Conservation (phyloP, 2,113 vertebrate species). For the Poeciliopsis turrubarensis region DNA sequence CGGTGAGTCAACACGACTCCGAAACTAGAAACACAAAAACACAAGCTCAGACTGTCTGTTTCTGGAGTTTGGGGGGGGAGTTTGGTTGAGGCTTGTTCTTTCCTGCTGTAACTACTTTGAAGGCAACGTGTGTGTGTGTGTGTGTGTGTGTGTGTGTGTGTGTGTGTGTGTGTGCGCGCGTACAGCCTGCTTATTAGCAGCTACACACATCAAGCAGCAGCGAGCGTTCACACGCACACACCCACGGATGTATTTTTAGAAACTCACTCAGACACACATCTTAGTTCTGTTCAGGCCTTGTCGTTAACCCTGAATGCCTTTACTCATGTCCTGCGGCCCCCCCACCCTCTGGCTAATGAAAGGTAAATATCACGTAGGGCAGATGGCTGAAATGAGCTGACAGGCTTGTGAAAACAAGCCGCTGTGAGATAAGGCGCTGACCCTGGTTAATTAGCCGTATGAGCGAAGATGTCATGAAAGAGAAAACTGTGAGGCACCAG, state of each 20-base stretch:
- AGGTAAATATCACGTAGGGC: conserved; percentile 68
- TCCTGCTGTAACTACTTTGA: conserved; percentile 63
- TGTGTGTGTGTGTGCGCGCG: conserved; percentile 57
- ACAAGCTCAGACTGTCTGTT: conserved; percentile 60
- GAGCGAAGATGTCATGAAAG: conserved; percentile 55
- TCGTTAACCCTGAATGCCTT: conserved; percentile 70
- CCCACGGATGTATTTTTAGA: conserved; percentile 45
- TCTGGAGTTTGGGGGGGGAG: conserved; percentile 22
- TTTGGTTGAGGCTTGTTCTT: conserved; percentile 63
- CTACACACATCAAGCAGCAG: conserved; percentile 57
- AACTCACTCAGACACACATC: conserved; percentile 59
- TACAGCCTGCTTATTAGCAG: conserved; percentile 65
- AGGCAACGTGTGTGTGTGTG: conserved; percentile 13
- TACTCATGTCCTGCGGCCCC: conserved; percentile 62
- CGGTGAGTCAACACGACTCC: conserved; percentile 72
- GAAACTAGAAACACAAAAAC: conserved; percentile 65
- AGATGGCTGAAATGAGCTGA: conserved; percentile 59
- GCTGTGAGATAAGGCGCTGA: conserved; percentile 73
- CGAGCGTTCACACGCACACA: conserved; percentile 28
- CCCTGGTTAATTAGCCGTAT: conserved; percentile 67
- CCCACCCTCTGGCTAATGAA: conserved; percentile 54
- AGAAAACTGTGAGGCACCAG: conserved; percentile 42
- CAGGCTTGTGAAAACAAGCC: conserved; percentile 73
- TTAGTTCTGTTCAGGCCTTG: conserved; percentile 64
- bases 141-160: too few species aligned